Conservation (phyloP, 1,140 invertebrate species). For the Ephestia elutella region DNA sequence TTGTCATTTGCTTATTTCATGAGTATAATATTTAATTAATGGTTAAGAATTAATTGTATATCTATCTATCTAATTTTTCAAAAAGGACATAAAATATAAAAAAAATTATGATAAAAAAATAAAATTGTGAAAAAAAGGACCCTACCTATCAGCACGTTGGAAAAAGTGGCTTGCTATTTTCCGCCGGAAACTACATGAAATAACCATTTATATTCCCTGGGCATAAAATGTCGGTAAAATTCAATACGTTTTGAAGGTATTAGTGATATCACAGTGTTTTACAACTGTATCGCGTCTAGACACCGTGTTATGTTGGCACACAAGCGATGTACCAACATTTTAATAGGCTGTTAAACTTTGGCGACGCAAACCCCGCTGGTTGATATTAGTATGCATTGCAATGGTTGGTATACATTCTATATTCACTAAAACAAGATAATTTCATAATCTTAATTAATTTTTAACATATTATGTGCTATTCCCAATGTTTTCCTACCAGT, state of each 20-base stretch:
- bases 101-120: no score
- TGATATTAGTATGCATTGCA: slow-evolving; percentile 3
- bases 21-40: no score
- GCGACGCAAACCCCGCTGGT: not conserved
- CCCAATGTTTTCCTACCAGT: no score
- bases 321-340: not conserved
- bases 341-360: slow-evolving; percentile 4
- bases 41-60: no score
- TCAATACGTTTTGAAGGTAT: not conserved
- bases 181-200: no score
- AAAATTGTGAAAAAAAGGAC: no score
- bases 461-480: not conserved
- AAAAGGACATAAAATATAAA: no score
- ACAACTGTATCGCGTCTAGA: slow-evolving; percentile 2
- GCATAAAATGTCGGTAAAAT: not conserved
- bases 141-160: no score
- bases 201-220: no score
- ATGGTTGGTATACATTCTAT: not conserved
- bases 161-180: no score
- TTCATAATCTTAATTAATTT: not conserved
- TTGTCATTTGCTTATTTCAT: no score
- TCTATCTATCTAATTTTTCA: no score
- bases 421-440: not conserved
- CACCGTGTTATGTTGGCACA: not conserved
- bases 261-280: not conserved